A percentile compares a stretch with the other conserved stretches of the same genome.
Evolutionary conservation across 1,140 invertebrate genomes (phyloP).

Genomic region (Cyrtorhinus lividipennis): DNA sequence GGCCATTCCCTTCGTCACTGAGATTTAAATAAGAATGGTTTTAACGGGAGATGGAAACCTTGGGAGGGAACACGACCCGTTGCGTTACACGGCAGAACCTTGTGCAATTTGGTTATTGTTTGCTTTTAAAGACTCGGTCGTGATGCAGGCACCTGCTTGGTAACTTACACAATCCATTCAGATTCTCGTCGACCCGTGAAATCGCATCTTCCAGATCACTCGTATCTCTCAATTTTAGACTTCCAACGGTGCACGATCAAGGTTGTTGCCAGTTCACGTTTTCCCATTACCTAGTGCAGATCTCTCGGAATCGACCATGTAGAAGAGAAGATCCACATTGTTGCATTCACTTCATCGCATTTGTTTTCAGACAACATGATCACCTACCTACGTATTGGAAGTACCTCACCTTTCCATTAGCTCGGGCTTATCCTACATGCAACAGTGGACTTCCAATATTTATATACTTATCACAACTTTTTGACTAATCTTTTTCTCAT

Average conservation of each 20-base stretch:
- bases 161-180: not conserved
- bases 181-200: not conserved
- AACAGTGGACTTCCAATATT: too few species aligned
- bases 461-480: too few species aligned
- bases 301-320: too few species aligned
- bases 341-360: too few species aligned
- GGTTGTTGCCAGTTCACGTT: too few species aligned
- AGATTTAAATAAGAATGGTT: constrained; percentile 5
- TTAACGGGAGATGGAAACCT: not conserved
- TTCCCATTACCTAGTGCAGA: too few species aligned
- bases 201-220: not conserved
- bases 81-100: not conserved
- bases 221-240: not conserved
- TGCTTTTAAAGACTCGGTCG: constrained; percentile 2
- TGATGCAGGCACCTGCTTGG: constrained; percentile 1
- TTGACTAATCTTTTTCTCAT: too few species aligned
- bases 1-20: not conserved
- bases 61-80: not conserved
- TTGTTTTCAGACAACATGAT: too few species aligned
- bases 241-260: not conserved
- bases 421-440: too few species aligned
- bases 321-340: too few species aligned
- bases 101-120: constrained; percentile 10
- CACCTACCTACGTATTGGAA: too few species aligned
- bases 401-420: too few species aligned